Base-by-base conservation (phyloP, 2,888 invertebrate genomes). In the Agrochola lota region DNA sequence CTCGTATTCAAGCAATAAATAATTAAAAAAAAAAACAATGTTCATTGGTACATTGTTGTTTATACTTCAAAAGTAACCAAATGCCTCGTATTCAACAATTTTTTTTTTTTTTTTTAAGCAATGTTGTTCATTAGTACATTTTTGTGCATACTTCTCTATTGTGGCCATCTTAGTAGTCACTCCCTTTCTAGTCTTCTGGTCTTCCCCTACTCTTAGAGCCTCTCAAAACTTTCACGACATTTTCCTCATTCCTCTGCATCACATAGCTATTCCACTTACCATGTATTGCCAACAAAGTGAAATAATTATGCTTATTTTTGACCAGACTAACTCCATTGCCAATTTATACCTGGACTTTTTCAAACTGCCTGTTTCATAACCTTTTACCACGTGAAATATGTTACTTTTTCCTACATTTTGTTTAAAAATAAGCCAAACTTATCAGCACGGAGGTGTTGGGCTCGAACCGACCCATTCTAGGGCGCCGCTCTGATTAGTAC, bases 401-500 rank as follows among this genome's bases (percentile, higher is more conserved):
- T 9, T n/a, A 23, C 6, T 17, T 64, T 70, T 52, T 55, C n/a
- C n/a, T 35, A 40, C 20, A n/a, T 71, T 69, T 76, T 72, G 35
- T 75, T 69, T 66, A 49, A 68, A 85, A 84, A 75, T 67, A 63
- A 59, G 59, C 57, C 60, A 26, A 26, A 64, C 23, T 81, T 85
- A 78, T 82, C 78, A 59, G 55, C 46, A 20, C 17, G 12, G 59
- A 57, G 70, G 80, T 74, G 74, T 82, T 57, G 23, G 26, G 57
- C 62, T 70, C 35, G 46, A 49, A n/a, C 35, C 49, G 43, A 35
- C 52, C 43, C 30, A 70, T 77, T 80, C 85, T 74, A 17, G 43
- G 74, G 69, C 72, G 15, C 70, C 69, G 35, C 70, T 67, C 84
- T 83, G 84, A 85, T 86, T 86, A 86, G 52, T 55, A 43, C 64